A percentile compares a stretch with the other conserved stretches of the same genome.
Evolutionary conservation across 2,888 invertebrate species (phyloP).

Genomic region (Mythimna loreyi): DNA sequence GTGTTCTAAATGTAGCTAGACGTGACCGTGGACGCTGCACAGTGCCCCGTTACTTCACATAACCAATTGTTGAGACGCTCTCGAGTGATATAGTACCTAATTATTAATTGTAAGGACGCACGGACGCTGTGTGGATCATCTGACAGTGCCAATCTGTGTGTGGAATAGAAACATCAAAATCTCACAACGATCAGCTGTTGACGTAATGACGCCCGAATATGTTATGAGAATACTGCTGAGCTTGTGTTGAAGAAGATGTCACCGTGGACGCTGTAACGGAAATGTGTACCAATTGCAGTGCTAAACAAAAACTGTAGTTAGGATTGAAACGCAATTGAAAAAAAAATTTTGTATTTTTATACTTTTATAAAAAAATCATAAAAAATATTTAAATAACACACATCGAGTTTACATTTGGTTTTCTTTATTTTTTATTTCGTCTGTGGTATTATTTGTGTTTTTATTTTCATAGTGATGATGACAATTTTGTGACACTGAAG

Average conservation of each 20-base stretch:
- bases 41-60: too few relatives aligned
- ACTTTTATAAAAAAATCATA: conserved; percentile 3
- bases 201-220: background rate
- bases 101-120: background rate
- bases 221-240: background rate
- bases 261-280: conserved; percentile 3
- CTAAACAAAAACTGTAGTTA: background rate
- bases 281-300: too few relatives aligned
- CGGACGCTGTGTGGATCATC: conserved; percentile 3
- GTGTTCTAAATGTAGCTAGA: background rate
- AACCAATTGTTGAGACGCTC: too few relatives aligned
- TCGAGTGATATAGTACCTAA: background rate
- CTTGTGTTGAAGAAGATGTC: background rate
- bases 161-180: background rate
- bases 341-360: conserved; percentile 19
- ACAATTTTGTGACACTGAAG: conserved; percentile 6
- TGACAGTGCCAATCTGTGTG: background rate
- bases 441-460: background rate
- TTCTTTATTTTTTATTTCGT: background rate
- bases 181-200: background rate
- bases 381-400: too few relatives aligned
- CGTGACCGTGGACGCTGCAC: too few relatives aligned
- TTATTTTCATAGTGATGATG: background rate
- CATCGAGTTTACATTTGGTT: background rate
- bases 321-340: conserved; percentile 3